phyloP scores from a whole-genome alignment of 53 echinoderm and acorn worm species.

The Echinometra lucunter region DNA sequence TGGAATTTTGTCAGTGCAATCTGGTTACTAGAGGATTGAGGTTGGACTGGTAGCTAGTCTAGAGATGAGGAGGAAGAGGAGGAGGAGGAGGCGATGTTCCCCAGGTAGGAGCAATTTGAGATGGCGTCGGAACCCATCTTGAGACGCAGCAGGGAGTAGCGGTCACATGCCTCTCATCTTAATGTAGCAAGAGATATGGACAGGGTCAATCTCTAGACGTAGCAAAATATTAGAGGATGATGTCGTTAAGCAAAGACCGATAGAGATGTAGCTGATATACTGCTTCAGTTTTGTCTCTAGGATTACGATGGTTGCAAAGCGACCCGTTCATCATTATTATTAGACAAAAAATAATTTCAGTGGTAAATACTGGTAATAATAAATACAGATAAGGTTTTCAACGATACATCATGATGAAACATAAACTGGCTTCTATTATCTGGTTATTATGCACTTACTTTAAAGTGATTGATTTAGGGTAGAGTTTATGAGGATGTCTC shows the following conservation, averaged over 20 bases:
- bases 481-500: too few species aligned
- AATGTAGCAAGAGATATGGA: not conserved
- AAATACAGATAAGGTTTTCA: too few species aligned
- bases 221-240: not conserved
- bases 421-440: too few species aligned
- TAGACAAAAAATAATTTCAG: not conserved
- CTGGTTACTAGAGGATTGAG: not conserved
- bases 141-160: constrained; percentile 49
- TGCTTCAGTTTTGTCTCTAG: not conserved
- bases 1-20: not conserved
- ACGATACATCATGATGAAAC: too few species aligned
- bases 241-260: not conserved
- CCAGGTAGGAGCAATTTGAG: constrained; percentile 66
- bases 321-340: not conserved
- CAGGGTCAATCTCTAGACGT: not conserved
- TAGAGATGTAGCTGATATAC: not conserved
- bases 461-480: not conserved
- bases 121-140: constrained; percentile 70
- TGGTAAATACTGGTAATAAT: too few species aligned
- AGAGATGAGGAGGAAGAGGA: not conserved
- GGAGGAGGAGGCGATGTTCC: constrained; percentile 64
- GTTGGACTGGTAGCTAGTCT: constrained; percentile 10
- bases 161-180: constrained; percentile 46
- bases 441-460: too few species aligned
- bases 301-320: not conserved